phyloP scores from a whole-genome alignment of 2,797 vertebrate genomes.

The Gouania willdenowi region DNA sequence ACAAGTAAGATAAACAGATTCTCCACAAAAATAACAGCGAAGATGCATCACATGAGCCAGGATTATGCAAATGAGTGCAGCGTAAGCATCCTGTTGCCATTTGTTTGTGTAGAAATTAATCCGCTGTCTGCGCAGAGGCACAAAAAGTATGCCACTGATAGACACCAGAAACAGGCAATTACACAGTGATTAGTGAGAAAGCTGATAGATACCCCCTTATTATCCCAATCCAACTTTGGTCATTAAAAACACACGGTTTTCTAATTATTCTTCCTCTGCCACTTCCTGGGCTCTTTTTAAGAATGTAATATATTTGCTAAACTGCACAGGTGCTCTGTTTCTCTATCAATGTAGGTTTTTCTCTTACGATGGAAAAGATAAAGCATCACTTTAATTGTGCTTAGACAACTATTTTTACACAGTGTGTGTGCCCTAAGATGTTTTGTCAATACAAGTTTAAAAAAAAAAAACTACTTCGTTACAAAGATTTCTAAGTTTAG shows the following conservation, averaged over 20 bases:
- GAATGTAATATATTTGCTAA: no score
- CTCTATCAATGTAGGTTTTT: background rate
- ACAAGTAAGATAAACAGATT: conserved; percentile 8
- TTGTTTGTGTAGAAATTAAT: conserved; percentile 1
- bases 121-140: background rate
- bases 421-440: no score
- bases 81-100: background rate
- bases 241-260: conserved; percentile 10
- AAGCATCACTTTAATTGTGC: no score
- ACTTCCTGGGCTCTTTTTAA: background rate
- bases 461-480: no score
- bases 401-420: no score
- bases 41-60: conserved; percentile 3
- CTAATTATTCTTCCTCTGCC: conserved; percentile 6
- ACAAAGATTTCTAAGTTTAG: no score
- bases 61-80: background rate
- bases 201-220: conserved; percentile 8
- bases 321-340: background rate
- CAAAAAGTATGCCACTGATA: background rate
- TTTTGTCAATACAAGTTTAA: no score
- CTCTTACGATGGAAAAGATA: no score
- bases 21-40: conserved; percentile 4
- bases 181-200: conserved; percentile 4
- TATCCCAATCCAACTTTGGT: conserved; percentile 10
- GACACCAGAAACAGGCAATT: conserved; percentile 3